Conservation (phyloP, 2,113 vertebrate genomes). For the Paraplagusia blochii region DNA sequence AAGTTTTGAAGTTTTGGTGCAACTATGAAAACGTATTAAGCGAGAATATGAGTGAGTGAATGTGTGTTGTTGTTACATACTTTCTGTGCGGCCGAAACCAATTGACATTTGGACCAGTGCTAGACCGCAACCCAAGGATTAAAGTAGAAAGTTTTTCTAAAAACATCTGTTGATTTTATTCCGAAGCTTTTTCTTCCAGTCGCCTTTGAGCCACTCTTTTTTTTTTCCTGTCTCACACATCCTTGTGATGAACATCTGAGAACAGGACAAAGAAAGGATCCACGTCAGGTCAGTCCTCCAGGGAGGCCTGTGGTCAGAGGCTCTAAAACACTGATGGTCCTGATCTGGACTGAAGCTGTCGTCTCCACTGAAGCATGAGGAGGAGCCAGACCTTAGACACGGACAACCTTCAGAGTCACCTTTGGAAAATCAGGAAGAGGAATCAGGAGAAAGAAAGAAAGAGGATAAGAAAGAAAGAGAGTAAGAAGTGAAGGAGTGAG, state of each 20-base stretch:
- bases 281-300: slow-evolving; percentile 37
- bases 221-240: slow-evolving; percentile 13
- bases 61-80: no score
- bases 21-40: no score
- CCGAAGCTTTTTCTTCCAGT: no score
- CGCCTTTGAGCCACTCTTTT: background rate
- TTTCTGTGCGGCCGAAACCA: no score
- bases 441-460: background rate
- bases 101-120: no score
- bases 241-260: slow-evolving; percentile 27
- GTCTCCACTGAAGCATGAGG: slow-evolving; percentile 59
- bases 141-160: no score
- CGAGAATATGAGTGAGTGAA: no score
- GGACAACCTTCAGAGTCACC: slow-evolving; percentile 68
- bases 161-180: no score
- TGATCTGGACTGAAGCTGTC: slow-evolving; percentile 63
- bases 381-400: slow-evolving; percentile 33
- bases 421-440: slow-evolving; percentile 22
- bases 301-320: slow-evolving; percentile 56
- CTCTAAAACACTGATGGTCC: slow-evolving; percentile 61
- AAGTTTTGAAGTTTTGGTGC: no score
- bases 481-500: background rate
- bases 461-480: background rate
- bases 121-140: no score
- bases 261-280: slow-evolving; percentile 35